phyloP scores from a whole-genome alignment of 2,797 vertebrate genomes.

The Coccyzus lansbergi region DNA sequence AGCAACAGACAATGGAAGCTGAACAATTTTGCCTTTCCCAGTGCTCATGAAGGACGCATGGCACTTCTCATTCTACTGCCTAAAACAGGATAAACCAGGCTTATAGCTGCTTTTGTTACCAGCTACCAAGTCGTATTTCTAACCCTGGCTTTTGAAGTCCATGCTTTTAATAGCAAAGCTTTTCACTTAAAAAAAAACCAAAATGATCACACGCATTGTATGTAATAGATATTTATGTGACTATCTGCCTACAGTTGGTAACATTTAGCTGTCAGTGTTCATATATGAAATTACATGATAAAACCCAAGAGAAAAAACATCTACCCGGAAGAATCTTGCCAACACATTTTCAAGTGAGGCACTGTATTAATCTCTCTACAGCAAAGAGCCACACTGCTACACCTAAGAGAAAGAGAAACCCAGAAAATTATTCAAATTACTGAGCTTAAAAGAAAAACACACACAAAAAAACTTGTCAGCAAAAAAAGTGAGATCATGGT shows the following conservation, averaged over 20 bases:
- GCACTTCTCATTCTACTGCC: background rate
- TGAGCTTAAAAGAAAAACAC: background rate
- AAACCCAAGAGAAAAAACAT: background rate
- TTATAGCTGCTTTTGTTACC: background rate
- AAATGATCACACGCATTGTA: background rate
- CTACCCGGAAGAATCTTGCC: background rate
- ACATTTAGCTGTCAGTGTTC: background rate
- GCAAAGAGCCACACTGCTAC: background rate
- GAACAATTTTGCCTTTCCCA: background rate
- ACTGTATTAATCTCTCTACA: background rate
- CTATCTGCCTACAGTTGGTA: background rate
- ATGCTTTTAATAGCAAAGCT: background rate
- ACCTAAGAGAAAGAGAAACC: background rate
- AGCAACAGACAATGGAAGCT: background rate
- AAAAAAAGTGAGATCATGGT: background rate
- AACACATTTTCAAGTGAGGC: background rate
- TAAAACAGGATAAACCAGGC: background rate
- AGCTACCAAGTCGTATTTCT: background rate
- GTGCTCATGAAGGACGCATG: background rate
- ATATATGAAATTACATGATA: background rate
- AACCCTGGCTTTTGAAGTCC: background rate
- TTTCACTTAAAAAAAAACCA: background rate
- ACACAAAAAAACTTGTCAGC: background rate
- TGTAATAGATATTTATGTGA: background rate
- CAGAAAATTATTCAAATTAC: background rate